A percentile compares a stretch with the other conserved stretches of the same genome.
These are phyloP conservation scores for Branchipolynoe longqiensis DNA, from an alignment of 2,888 invertebrate species.

Conservation along the genomic window DNA sequence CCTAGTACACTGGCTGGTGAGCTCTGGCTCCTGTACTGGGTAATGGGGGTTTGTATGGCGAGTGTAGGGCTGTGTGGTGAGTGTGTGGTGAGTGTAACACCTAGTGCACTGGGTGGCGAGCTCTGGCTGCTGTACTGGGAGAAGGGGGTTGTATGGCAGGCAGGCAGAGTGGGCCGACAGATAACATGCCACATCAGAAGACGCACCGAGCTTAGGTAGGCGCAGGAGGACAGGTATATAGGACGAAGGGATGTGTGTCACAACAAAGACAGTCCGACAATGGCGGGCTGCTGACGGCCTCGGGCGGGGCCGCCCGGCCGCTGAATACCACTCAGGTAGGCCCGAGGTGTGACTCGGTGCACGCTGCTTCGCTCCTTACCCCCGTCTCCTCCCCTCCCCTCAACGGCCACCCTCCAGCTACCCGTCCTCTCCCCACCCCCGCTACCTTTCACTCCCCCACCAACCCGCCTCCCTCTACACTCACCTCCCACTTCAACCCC, in stretches of 20 bases:
- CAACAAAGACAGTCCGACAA: not conserved
- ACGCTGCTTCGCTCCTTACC: not conserved
- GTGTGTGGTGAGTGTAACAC: too few relatives aligned
- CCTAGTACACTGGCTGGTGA: too few relatives aligned
- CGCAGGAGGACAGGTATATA: too few relatives aligned
- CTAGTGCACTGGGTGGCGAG: too few relatives aligned
- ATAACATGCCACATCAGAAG: not conserved
- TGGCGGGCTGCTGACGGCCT: not conserved
- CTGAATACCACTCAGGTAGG: not conserved
- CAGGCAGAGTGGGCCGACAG: too few relatives aligned
- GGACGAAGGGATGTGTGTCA: too few relatives aligned
- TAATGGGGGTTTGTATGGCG: too few relatives aligned
- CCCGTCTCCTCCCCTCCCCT: not conserved
- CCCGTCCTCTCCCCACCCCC: constrained; percentile 4
- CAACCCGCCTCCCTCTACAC: not conserved
- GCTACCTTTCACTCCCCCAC: not conserved
- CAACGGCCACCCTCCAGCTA: not conserved
- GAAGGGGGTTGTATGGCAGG: too few relatives aligned
- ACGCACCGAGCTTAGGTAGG: not conserved
- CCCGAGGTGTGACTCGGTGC: not conserved
- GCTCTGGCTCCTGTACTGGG: too few relatives aligned
- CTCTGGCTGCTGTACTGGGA: too few relatives aligned
- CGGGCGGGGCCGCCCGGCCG: not conserved
- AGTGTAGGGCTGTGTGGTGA: too few relatives aligned
- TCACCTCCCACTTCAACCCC: not conserved